Evolutionary conservation across 2,113 vertebrate genomes (phyloP), one percentile per base, ranked within the genome.

Genomic region (Rana temporaria): DNA sequence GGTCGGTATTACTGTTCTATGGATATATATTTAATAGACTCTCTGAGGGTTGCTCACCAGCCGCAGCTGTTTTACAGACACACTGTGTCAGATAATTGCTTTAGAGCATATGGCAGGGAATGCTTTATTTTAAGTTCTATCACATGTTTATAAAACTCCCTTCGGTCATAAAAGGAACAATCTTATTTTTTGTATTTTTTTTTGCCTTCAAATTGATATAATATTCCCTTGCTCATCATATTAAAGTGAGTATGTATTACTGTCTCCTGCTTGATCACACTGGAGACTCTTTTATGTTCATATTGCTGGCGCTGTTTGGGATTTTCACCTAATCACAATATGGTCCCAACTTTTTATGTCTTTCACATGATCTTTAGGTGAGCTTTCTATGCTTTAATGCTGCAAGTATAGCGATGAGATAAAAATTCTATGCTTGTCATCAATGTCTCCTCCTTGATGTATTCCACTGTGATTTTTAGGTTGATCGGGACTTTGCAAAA

Each of bases 241-340:
- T 81, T 71, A 70, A 71, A 81, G 69, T 42, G 32, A 81, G 69
- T 32, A 55, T 81, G 59, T 55, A 34, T 56, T 62, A 81, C 69
- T 72, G 64, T 81, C 79, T 81, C 79, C 79, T 72, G 79, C 79
- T 81, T 34, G 69, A 81, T 72, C 57, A 63, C 68, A 73, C 79
- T 34, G 57, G 79, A 81, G 79, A 81, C 68, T 64, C 42, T 81
- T 81, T 81, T 81, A 72, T 81, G 69, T 81, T 65, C 79, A 55
- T 81, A 73, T 20, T 73, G 53, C 79, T 81, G 79, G 69, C 79
- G 68, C 79, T 81, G 69, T 19, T 32, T 72, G 48, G 79, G 79
- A 81, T 81, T 81, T 73, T 81, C 79, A 81, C 79, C 59, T 81
- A 81, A 81, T 81, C 79, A 81, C 30, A 14, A 65, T 64, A 53